Base-by-base conservation (phyloP, 2,888 invertebrate genomes). In the Melieria picta region DNA sequence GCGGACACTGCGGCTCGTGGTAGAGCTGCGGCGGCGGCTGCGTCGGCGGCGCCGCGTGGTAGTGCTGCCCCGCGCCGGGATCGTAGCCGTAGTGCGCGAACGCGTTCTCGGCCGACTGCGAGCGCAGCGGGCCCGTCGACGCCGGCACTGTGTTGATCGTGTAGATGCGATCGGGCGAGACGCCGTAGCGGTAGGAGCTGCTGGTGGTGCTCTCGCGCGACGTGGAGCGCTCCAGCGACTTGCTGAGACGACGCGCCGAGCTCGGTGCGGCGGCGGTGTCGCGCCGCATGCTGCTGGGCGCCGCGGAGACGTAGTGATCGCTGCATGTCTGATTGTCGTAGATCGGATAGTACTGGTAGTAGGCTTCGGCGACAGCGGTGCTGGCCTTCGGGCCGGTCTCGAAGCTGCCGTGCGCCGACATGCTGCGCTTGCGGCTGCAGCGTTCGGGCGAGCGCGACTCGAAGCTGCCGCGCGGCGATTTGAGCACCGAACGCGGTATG, bases 41-140 rank as follows among this genome's bases (percentile, higher is more conserved):
- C 88, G 58, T 60, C 3, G 55, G n/a, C 10, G 46, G 47, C 5
- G 57, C 11, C 9, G n/a, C n/a, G 47, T 63, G 62, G 58, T 66
- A 47, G 45, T 79, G 71, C 72, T 74, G n/a, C 75, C 72, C 71
- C 61, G 58, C 76, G 68, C 69, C 72, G 0, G 89, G 89, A 52
- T 90, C 90, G 65, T 90, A 90, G 45, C 80, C 81, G 73, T 85
- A 84, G 65, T 81, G 83, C n/a, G 82, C 81, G 73, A 86, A 85
- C 0, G 85, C 83, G 71, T 86, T 87, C 80, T 87, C 87, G 4
- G 86, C 86, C 9, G 87, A 87, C 65, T 86, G 85, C 1, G 87
- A 87, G 10, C 87, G 83, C 52, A 86, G 72, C 1, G 87, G 87
- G 5, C 79, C 80, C 1, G 79, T 78, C 11, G 45, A n/a, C 7